phyloP scores from a whole-genome alignment of 1,140 invertebrate species.

The Drosophila auraria region DNA sequence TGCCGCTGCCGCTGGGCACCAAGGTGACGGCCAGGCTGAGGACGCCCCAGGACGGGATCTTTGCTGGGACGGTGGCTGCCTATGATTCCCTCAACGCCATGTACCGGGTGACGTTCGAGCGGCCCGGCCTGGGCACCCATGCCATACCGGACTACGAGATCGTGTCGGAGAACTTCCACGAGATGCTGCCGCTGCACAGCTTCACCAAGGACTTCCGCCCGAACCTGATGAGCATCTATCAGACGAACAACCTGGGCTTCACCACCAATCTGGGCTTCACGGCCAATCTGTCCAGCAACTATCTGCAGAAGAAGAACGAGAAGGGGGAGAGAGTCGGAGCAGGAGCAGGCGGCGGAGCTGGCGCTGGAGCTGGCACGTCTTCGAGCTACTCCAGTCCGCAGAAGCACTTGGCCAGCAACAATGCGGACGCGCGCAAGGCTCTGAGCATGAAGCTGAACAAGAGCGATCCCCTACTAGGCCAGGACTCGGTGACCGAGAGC shows the following conservation, averaged over 20 bases:
- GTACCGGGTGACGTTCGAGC: constrained; percentile 98
- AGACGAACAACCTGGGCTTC: constrained; percentile 73
- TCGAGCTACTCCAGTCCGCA: constrained; percentile 24
- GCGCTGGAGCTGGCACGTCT: background rate
- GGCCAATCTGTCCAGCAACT: constrained; percentile 55
- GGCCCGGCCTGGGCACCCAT: constrained; percentile 96
- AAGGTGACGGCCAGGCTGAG: constrained; percentile 97
- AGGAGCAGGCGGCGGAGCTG: constrained; percentile 7
- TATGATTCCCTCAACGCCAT: constrained; percentile 98
- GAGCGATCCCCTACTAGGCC: constrained; percentile 86
- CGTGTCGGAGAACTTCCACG: constrained; percentile 95
- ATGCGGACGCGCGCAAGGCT: constrained; percentile 65
- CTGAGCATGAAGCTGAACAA: constrained; percentile 83
- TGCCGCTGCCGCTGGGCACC: constrained; percentile 98
- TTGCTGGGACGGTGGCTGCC: constrained; percentile 98
- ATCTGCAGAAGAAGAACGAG: constrained; percentile 39
- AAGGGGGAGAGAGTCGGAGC: constrained; percentile 68
- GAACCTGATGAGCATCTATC: constrained; percentile 86
- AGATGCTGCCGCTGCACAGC: constrained; percentile 94
- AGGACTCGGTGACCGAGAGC: constrained; percentile 79
- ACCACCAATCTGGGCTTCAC: constrained; percentile 70
- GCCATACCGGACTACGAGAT: constrained; percentile 99
- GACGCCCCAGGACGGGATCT: constrained; percentile 98
- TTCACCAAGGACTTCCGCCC: constrained; percentile 93
- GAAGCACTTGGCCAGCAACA: constrained; percentile 60